Percentiles rank a stretch among this genome's conserved stretches.
Evolutionary conservation across 2,888 invertebrate genomes (phyloP).

Genomic region (Drosophila prostipennis): DNA sequence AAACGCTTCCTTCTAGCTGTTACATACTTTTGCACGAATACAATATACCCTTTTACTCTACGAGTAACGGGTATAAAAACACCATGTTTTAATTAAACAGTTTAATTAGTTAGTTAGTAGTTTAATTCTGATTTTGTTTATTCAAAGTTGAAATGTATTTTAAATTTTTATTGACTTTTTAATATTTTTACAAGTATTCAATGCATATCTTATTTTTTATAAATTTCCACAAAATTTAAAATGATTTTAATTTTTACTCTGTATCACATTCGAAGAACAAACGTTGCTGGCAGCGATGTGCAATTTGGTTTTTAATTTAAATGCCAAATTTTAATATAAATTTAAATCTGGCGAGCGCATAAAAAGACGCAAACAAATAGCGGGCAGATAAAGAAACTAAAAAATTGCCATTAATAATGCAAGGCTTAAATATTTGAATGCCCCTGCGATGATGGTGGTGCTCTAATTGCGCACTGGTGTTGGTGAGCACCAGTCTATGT

Average conservation of each 20-base stretch:
- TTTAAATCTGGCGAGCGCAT: conserved; percentile 53
- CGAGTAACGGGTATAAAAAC: too few species aligned
- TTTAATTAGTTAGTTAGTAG: too few species aligned
- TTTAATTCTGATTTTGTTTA: too few species aligned
- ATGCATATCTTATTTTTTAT: too few species aligned
- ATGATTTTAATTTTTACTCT: not conserved
- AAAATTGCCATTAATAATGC: conserved; percentile 65
- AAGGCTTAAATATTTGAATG: conserved; percentile 71
- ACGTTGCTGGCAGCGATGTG: conserved; percentile 38
- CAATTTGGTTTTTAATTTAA: conserved; percentile 71
- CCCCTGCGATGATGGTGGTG: conserved; percentile 18
- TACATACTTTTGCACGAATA: too few species aligned
- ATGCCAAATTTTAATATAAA: conserved; percentile 67
- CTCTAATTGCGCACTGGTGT: conserved; percentile 50
- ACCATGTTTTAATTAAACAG: too few species aligned
- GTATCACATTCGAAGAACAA: not conserved
- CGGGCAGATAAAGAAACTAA: conserved; percentile 40
- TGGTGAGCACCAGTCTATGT: conserved; percentile 12
- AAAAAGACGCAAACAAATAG: conserved; percentile 32
- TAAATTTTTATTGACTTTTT: too few species aligned
- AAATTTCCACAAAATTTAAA: too few species aligned
- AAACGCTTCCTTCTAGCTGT: too few species aligned
- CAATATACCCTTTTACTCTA: too few species aligned
- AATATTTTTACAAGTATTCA: too few species aligned
- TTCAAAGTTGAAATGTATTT: too few species aligned